Percentiles rank a stretch among this genome's conserved stretches.
These are phyloP conservation scores for Tigriopus californicus DNA, from an alignment of 2,888 invertebrate species.

Conservation along the genomic window DNA sequence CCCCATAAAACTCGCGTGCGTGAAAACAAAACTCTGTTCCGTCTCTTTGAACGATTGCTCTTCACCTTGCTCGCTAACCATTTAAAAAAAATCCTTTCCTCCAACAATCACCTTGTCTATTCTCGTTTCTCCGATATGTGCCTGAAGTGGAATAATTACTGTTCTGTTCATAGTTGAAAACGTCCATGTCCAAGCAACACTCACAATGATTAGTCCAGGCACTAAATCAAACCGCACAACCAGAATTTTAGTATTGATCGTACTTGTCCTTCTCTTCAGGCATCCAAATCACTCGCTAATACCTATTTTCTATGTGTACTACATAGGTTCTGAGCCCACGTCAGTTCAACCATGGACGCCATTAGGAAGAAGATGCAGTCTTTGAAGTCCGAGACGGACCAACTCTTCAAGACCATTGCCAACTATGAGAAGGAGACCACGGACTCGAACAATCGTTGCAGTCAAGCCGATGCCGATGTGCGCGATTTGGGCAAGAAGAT, in stretches of 20 bases:
- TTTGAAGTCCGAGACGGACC: constrained; percentile 10
- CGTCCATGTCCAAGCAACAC: too few relatives aligned
- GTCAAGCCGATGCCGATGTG: constrained; percentile 6
- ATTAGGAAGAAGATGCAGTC: constrained; percentile 16
- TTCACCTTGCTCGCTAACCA: background rate
- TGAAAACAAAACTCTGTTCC: background rate
- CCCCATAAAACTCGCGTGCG: too few relatives aligned
- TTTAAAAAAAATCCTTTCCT: background rate
- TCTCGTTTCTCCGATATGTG: background rate
- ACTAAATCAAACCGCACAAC: too few relatives aligned
- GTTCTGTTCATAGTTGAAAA: background rate
- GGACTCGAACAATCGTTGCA: constrained; percentile 1
- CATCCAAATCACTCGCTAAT: too few relatives aligned
- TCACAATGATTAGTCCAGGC: too few relatives aligned
- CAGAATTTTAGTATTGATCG: too few relatives aligned
- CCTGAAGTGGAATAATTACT: too few relatives aligned
- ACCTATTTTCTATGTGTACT: background rate
- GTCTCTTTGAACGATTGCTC: background rate
- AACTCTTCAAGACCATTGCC: background rate
- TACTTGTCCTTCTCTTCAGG: too few relatives aligned
- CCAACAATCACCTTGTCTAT: background rate
- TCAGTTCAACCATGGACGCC: constrained; percentile 8
- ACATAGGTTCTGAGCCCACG: background rate
- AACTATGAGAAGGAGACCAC: constrained; percentile 12
- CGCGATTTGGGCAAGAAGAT: constrained; percentile 10